phyloP scores from a whole-genome alignment of 2,888 invertebrate species.

The Nephrotoma guestfalica region DNA sequence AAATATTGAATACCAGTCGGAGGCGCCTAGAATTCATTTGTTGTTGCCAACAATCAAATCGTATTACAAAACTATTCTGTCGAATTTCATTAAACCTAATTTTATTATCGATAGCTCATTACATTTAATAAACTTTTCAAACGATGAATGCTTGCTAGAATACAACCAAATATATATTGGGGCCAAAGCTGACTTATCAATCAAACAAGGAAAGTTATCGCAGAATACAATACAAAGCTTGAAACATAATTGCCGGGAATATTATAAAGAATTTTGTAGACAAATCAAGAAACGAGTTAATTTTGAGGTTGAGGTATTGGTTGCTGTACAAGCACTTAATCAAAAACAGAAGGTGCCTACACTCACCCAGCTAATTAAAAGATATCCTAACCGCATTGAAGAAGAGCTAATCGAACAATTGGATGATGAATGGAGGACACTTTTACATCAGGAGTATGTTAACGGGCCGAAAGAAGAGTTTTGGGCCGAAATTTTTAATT shows the following conservation, averaged over 20 bases:
- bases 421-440: constrained; percentile 9
- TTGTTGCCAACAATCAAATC: not conserved
- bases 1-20: not conserved
- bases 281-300: constrained; percentile 7
- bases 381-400: constrained; percentile 6
- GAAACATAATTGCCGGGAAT: constrained; percentile 6
- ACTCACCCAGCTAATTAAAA: not conserved
- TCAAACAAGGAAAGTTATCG: not conserved
- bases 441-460: not conserved
- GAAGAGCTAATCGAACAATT: constrained; percentile 7
- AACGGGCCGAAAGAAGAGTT: not conserved
- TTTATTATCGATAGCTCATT: not conserved
- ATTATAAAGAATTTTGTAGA: constrained; percentile 7
- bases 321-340: constrained; percentile 6
- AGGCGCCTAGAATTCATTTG: not conserved
- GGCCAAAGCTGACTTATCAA: constrained; percentile 6
- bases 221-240: not conserved
- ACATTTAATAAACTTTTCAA: not conserved
- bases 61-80: not conserved
- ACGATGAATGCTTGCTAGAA: not conserved
- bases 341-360: constrained; percentile 4
- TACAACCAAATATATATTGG: constrained; percentile 6
- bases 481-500: not conserved
- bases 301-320: constrained; percentile 7
- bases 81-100: not conserved